A percentile compares a stretch with the other conserved stretches of the same genome.
phyloP scores from a whole-genome alignment of 2,113 vertebrate genomes.

The Phainopepla nitens region DNA sequence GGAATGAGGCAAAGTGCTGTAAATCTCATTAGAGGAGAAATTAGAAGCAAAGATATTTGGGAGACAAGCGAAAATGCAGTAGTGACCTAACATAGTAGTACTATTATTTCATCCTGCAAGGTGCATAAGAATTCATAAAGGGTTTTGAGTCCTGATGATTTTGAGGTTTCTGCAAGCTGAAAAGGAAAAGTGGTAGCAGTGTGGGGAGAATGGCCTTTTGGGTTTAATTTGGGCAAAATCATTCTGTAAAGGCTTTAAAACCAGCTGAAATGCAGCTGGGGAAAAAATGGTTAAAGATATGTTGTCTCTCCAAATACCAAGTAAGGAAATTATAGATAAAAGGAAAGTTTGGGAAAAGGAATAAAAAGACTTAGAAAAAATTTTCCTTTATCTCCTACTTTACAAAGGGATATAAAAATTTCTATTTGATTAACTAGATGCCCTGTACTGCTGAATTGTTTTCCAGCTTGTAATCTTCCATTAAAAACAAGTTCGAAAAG shows the following conservation, averaged over 20 bases:
- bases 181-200: not conserved
- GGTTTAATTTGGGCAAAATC: not conserved
- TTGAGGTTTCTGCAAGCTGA: not conserved
- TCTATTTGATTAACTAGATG: not conserved
- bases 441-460: not conserved
- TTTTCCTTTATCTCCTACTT: not conserved
- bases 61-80: not conserved
- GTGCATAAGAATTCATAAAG: not conserved
- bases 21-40: not conserved
- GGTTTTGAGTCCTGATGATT: not conserved
- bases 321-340: not conserved
- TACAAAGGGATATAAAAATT: not conserved
- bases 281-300: not conserved
- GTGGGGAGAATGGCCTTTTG: not conserved
- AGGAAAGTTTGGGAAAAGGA: not conserved
- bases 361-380: not conserved
- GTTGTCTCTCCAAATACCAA: not conserved
- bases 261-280: not conserved
- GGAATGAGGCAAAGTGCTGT: not conserved
- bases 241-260: not conserved
- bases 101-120: accelerated
- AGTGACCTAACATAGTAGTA: not conserved
- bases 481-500: not conserved
- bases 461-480: not conserved
- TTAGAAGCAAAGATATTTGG: not conserved